Conservation (phyloP, 2,113 vertebrate species). For the Edolisoma coerulescens region DNA sequence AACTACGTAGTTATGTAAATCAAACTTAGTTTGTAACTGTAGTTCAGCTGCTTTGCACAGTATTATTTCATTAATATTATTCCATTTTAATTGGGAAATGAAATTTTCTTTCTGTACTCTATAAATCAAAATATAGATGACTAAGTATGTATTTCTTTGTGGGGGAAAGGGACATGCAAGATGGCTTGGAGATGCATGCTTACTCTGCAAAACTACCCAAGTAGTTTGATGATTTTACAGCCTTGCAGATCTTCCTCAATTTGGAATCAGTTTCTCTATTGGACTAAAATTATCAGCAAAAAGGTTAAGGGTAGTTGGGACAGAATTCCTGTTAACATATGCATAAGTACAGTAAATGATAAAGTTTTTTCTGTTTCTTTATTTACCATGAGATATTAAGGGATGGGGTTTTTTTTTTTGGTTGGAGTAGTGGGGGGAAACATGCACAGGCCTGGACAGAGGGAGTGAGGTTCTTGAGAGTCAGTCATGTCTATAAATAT, state of each 20-base stretch:
- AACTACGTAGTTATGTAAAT: background rate
- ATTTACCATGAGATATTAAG: background rate
- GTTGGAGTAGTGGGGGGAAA: background rate
- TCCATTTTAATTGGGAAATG: background rate
- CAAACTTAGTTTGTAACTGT: background rate
- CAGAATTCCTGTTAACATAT: background rate
- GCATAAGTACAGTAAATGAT: background rate
- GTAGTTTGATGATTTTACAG: background rate
- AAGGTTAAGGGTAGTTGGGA: background rate
- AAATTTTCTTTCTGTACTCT: background rate
- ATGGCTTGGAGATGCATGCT: background rate
- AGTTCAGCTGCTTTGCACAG: background rate
- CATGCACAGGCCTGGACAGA: background rate
- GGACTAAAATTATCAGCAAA: background rate
- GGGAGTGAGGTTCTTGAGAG: background rate
- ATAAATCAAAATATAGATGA: background rate
- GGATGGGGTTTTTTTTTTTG: accelerated
- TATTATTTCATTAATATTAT: background rate
- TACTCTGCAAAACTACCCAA: background rate
- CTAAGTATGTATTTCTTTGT: background rate
- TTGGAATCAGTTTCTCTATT: background rate
- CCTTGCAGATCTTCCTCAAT: background rate
- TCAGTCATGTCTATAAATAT: background rate
- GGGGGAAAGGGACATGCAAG: background rate
- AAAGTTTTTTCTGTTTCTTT: background rate